Conservation (phyloP, 2,797 vertebrate species). For the Diceros bicornis region DNA sequence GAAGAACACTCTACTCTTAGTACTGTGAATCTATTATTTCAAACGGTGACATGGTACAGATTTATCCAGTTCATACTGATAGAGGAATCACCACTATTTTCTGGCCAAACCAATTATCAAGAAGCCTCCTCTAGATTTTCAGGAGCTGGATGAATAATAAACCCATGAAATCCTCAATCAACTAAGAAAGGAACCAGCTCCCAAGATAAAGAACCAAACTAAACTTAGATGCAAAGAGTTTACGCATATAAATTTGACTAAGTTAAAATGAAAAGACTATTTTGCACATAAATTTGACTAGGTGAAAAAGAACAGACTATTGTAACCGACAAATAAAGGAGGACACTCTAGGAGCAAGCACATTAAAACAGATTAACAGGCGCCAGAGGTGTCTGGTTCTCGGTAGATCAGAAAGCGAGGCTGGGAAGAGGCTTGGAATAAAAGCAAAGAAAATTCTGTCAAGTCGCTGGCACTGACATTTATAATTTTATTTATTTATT, state of each 20-base stretch:
- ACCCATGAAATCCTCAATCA: constrained; percentile 50
- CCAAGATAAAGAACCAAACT: constrained; percentile 51
- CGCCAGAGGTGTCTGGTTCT: background rate
- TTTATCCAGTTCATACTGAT: background rate
- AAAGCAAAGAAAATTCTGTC: constrained; percentile 53
- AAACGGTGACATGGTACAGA: background rate
- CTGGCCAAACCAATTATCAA: constrained; percentile 54
- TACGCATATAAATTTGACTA: background rate
- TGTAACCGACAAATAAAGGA: background rate
- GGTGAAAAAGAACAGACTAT: background rate
- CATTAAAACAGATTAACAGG: background rate
- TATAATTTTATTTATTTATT: too few species aligned
- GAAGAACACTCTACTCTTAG: background rate
- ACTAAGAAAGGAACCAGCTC: background rate
- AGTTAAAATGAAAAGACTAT: background rate
- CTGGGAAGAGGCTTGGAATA: background rate
- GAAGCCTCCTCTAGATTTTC: constrained; percentile 55
- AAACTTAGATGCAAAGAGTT: constrained; percentile 25
- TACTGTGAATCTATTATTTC: constrained; percentile 5
- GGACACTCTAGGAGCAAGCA: background rate
- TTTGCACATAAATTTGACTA: background rate
- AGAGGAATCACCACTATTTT: background rate
- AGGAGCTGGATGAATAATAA: constrained; percentile 31
- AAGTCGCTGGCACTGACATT: background rate
- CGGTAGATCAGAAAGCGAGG: background rate